Evolutionary conservation across 2,888 invertebrate genomes (phyloP), one percentile per base, ranked within the genome.

Genomic region (Osmoderma eremita): DNA sequence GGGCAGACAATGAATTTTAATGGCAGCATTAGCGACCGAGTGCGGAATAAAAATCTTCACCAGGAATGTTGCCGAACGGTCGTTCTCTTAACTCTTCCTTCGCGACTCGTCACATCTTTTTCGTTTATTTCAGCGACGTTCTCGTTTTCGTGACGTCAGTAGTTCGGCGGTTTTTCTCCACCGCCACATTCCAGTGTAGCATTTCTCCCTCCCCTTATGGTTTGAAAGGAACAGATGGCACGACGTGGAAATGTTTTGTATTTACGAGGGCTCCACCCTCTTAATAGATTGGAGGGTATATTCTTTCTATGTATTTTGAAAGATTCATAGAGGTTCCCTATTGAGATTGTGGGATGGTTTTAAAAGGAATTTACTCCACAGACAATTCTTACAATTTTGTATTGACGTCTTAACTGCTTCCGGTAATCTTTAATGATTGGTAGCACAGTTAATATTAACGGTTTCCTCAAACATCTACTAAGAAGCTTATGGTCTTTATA

Each of bases 1-100:
- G 77, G 73, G 77, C 80, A 77, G 78, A 79, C 80, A 80, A 80
- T 81, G 82, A 81, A 82, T 81, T 80, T 80, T 80, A 81, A 79
- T 76, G 75, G 71, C 56, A 69, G 75, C 73, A 78, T 79, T 79
- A 79, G 71, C 74, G 54, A 39, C 49, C 45, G 56, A 63, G 51
- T 51, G 63, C 63, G 51, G 63, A 67, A 67, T 61, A 62, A 67
- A 67, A 67, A 67, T 67, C 67, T 58, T 6, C 30, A 30, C 38
- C 56, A 18, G 42, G 63, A 62, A 51, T 67, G 67, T 67, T 62
- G 62, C 24, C 51, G 61, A 61, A 66, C 58, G 65, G 20, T 17
- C 36, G 53, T 41, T 63, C 30, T 61, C 45, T 42, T 51, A 63
- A 53, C 63, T 53, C 63, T 63, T 63, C 30, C 63, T 63, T 63